Evolutionary conservation across 2,888 invertebrate species (phyloP).

Genomic region (Parelbella ahira): DNA sequence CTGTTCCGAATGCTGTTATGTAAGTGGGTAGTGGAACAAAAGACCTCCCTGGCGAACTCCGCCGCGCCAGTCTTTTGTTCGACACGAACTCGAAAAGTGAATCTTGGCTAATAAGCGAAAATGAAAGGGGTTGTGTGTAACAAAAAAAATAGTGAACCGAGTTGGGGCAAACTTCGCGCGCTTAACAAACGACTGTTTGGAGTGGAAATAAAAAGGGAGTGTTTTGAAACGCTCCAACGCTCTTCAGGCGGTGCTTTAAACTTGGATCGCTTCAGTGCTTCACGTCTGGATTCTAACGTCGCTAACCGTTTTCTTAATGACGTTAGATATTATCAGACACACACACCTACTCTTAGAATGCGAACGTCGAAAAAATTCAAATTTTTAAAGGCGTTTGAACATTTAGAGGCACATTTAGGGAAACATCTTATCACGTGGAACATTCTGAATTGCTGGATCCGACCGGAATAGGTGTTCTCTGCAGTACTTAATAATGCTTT

Average conservation of each 20-base stretch:
- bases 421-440: constrained; percentile 19
- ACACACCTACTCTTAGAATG: constrained; percentile 1
- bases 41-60: constrained; percentile 30
- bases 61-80: constrained; percentile 65
- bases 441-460: constrained; percentile 20
- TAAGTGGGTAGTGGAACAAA: constrained; percentile 31
- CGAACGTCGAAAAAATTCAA: constrained; percentile 13
- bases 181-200: constrained; percentile 26
- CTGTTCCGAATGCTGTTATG: constrained; percentile 31
- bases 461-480: constrained; percentile 29
- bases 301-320: constrained; percentile 15
- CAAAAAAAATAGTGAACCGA: constrained; percentile 24
- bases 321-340: constrained; percentile 16
- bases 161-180: constrained; percentile 19
- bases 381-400: constrained; percentile 8
- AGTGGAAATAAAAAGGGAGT: constrained; percentile 24
- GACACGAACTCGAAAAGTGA: constrained; percentile 27
- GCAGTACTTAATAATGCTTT: constrained; percentile 31
- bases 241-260: constrained; percentile 22
- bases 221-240: constrained; percentile 23
- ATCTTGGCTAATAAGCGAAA: constrained; percentile 35
- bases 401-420: constrained; percentile 23
- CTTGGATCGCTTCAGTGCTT: constrained; percentile 20
- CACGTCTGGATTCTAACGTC: constrained; percentile 12
- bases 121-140: constrained; percentile 28